phyloP scores from a whole-genome alignment of 1,140 invertebrate genomes.

The Drosophila dunni region DNA sequence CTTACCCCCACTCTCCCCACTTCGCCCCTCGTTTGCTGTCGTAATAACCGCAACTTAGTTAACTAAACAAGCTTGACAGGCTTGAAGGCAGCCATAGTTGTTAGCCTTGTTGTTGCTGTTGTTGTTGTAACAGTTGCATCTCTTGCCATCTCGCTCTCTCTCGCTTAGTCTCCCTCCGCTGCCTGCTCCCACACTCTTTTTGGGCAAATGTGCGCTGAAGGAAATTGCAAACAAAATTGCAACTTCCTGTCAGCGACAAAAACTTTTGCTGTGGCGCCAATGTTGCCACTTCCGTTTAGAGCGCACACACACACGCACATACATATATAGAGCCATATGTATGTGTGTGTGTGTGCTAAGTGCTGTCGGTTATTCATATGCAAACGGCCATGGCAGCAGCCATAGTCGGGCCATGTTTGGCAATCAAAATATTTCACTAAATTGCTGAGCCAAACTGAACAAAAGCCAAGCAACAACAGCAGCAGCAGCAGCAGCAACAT shows the following conservation, averaged over 20 bases:
- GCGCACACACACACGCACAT: slow-evolving; percentile 15
- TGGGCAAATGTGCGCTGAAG: slow-evolving; percentile 73
- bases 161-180: not conserved
- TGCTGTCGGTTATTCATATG: slow-evolving; percentile 81
- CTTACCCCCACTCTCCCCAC: slow-evolving; percentile 21
- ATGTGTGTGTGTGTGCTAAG: slow-evolving; percentile 53
- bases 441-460: slow-evolving; percentile 63
- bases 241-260: slow-evolving; percentile 83
- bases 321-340: slow-evolving; percentile 3
- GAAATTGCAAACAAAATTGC: slow-evolving; percentile 83
- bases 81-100: slow-evolving; percentile 25
- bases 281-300: slow-evolving; percentile 81
- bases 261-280: slow-evolving; percentile 81
- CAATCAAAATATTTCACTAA: slow-evolving; percentile 83
- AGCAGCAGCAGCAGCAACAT: slow-evolving; percentile 19
- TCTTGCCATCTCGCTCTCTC: not conserved
- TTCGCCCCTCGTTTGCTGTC: slow-evolving; percentile 46
- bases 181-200: slow-evolving; percentile 5
- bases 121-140: slow-evolving; percentile 39
- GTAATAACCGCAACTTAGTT: slow-evolving; percentile 83
- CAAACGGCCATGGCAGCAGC: slow-evolving; percentile 62
- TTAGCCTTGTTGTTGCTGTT: not conserved
- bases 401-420: slow-evolving; percentile 64
- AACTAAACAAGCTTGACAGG: slow-evolving; percentile 79
- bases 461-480: slow-evolving; percentile 43